Evolutionary conservation across 2,113 vertebrate species (phyloP), one percentile per base, ranked within the genome.

Genomic region (Colistium nudipinnis): DNA sequence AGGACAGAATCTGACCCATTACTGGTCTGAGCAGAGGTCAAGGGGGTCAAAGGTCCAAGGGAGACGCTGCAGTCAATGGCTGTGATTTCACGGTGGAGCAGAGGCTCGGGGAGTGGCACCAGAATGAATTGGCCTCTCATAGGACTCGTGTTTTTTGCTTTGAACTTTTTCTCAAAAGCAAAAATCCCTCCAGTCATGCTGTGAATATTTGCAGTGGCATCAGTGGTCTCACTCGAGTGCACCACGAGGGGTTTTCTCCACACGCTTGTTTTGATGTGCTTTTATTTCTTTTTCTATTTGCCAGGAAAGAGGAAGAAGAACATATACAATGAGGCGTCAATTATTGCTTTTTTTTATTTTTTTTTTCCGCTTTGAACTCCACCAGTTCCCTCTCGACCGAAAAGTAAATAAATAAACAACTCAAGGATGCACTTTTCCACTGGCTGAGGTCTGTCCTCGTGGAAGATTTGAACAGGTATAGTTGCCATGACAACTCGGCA

Each of bases 81-180:
- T 17, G 70, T 70, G 82, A 82, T 89, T 87, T 83, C 79, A 83
- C 35, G 62, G 57, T 56, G 70, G 56, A 84, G 53, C 73, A 71
- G 57, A 84, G 78, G 74, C 68, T 82, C 69, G 73, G 63, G 64
- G 79, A 75, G 48, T 76, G 30, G 80, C 70, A 33, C 39, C 70
- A 28, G 69, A 80, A 74, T 78, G 76, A 77, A 79, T 72, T 71
- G 74, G 69, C 55, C n/a, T 84, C 62, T 83, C 68, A 71, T 22
- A 44, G 59, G 78, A 47, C 55, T 85, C 59, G 14, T 80, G 77
- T 66, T 64, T 66, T 51, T 65, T 69, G 61, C 80, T 84, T 84
- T 82, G 78, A 86, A 82, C 74, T 81, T 47, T 82, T 80, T 76
- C 68, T 62, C 2, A 67, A 82, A 83, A 80, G 70, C n/a, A n/a